Evolutionary conservation across 2,113 vertebrate genomes (phyloP).

Genomic region (Gambusia affinis): DNA sequence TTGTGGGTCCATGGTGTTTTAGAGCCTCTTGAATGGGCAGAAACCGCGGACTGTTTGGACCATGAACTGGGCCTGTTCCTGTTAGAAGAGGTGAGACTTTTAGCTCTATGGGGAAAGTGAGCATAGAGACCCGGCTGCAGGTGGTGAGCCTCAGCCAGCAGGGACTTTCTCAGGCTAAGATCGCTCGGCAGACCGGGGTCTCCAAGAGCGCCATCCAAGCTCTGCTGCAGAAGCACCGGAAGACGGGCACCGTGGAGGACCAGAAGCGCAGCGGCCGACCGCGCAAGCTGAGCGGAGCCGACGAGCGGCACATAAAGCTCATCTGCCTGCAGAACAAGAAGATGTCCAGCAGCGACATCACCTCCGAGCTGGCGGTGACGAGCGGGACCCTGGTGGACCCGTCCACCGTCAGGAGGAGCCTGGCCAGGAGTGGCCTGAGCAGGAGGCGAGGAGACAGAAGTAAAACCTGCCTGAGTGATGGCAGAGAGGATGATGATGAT

Average conservation of each 20-base stretch:
- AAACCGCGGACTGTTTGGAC: background rate
- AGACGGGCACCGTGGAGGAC: slow-evolving; percentile 22
- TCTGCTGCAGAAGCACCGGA: slow-evolving; percentile 32
- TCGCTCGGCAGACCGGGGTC: background rate
- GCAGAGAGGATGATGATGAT: background rate
- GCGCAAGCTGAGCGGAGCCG: slow-evolving; percentile 23
- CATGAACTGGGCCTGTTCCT: background rate
- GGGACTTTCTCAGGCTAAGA: slow-evolving; percentile 18
- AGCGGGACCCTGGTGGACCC: slow-evolving; percentile 22
- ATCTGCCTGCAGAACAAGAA: slow-evolving; percentile 10
- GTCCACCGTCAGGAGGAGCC: slow-evolving; percentile 26
- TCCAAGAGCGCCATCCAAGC: slow-evolving; percentile 10
- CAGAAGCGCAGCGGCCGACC: slow-evolving; percentile 25
- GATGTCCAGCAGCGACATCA: slow-evolving; percentile 34
- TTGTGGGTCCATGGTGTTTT: background rate
- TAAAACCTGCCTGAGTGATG: background rate
- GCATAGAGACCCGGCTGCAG: slow-evolving; percentile 13
- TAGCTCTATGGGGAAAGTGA: slow-evolving; percentile 13
- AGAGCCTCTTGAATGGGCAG: background rate
- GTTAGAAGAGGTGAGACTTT: background rate
- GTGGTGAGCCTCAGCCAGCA: slow-evolving; percentile 22
- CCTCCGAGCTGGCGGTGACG: slow-evolving; percentile 27
- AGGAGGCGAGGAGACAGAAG: slow-evolving; percentile 4
- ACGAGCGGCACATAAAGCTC: slow-evolving; percentile 25
- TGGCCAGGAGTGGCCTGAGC: slow-evolving; percentile 24